A percentile compares a stretch with the other conserved stretches of the same genome.
Evolutionary conservation across 2,797 vertebrate genomes (phyloP).

Genomic region (Chelmon rostratus): DNA sequence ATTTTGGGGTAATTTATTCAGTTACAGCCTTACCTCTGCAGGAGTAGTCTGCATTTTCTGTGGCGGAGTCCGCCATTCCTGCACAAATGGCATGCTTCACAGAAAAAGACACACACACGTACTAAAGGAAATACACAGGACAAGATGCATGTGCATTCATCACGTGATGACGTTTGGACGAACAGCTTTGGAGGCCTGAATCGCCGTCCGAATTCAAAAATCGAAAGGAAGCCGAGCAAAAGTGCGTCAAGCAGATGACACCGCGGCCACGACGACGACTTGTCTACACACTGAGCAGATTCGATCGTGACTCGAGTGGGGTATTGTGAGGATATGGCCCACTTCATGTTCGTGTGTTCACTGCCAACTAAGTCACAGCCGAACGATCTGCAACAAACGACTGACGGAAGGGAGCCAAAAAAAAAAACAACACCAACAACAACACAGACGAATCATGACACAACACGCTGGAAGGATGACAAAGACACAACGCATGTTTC

Average conservation of each 20-base stretch:
- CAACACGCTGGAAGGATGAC: conserved; percentile 1
- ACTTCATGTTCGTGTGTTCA: conserved; percentile 32
- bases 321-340: conserved; percentile 16
- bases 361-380: conserved; percentile 47
- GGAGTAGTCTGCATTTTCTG: too few relatives aligned
- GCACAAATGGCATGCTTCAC: background rate
- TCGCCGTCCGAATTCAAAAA: background rate
- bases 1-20: too few relatives aligned
- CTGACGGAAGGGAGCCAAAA: conserved; percentile 4
- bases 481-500: background rate
- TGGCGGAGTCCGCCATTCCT: too few relatives aligned
- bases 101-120: too few relatives aligned
- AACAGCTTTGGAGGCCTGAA: too few relatives aligned
- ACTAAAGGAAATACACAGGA: too few relatives aligned
- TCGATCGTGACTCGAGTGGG: conserved; percentile 19
- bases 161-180: too few relatives aligned
- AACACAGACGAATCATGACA: conserved; percentile 17
- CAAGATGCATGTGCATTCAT: too few relatives aligned
- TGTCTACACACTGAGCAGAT: conserved; percentile 21
- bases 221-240: conserved; percentile 9
- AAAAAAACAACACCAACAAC: background rate
- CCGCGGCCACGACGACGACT: conserved; percentile 17
- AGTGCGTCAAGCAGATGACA: conserved; percentile 14
- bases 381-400: conserved; percentile 44
- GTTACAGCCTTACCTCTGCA: too few relatives aligned